Base-by-base conservation (phyloP, 2,888 invertebrate genomes). In the Eupsilia transversa region DNA sequence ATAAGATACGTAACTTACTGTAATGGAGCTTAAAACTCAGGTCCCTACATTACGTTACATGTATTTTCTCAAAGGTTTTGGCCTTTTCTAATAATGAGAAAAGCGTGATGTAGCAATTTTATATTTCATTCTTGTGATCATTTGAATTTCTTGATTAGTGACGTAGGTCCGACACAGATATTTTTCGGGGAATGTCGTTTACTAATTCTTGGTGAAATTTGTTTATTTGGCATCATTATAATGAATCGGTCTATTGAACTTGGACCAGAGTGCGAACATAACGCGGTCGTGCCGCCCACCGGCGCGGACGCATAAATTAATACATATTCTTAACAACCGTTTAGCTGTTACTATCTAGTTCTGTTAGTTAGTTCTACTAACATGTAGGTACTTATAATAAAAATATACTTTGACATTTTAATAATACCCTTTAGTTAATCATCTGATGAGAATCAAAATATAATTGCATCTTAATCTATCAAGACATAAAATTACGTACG, bases 221-320 rank as follows among this genome's bases (percentile, higher is more conserved):
- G 79, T 75, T 77, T 81, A 83, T 83, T 49, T 76, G 76, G 57
- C 54, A 67, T 77, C 83, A 87, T 88, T 89, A 88, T 91, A 92
- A 93, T 90, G 87, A 92, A 94, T 94, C 91, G 93, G 93, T 92
- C 84, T 93, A 91, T 94, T 94, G 94, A 94, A 94, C 94, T 88
- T 91, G 86, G 81, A 86, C 87, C 84, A 74, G 20, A 65, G 89
- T 86, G 89, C 74, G 89, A 89, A 90, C 87, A 89, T 88, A 83
- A 83, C 86, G 83, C 82, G 85, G 74, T 71, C 83, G 83, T 82
- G 78, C 80, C 84, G 82, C 76, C 74, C 79, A 82, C 70, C 82
- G 83, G 80, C 79, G 82, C 77, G 82, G 85, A 83, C 80, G 82
- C 75, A 86, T 85, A 89, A 86, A 91, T 92, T 88, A 89, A 89